Base-by-base conservation (phyloP, 2,113 vertebrate genomes). In the Pachypanchax playfairii region DNA sequence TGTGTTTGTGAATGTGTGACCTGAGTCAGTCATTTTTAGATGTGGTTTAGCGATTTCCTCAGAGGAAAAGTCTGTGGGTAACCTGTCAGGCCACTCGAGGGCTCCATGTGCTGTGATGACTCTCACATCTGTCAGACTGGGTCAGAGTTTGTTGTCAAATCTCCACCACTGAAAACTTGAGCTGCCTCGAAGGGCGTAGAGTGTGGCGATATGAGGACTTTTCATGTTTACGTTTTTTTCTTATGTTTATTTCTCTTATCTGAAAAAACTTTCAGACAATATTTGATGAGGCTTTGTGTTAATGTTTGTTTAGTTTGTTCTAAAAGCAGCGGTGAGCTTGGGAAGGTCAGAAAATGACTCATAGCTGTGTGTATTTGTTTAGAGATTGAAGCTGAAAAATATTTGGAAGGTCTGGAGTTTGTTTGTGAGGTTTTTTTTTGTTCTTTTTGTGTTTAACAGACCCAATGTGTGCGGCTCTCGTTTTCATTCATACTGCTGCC, bases 401-500 rank as follows among this genome's bases (percentile, higher is more conserved):
- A 71, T 73, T 69, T 69, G 52, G 64, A 54, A 73, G 53, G 56
- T 70, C 65, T 64, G 44, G 22, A 2, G n/a, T n/a, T n/a, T 67
- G 15, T 63, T 28, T 53, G 46, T 1, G 71, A 24, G 83, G 65
- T 57, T 70, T 83, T 44, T 76, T 79, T 78, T 47, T 80, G 10
- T 54, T 64, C 11, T 60, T 80, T 63, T 80, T 64, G 28, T 64
- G 43, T 70, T 42, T 68, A 25, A 49, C 87, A 99, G 97, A 70
- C 97, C 97, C 31, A 99, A 99, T 5, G 96, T 98, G 61, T 99
- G 97, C 12, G 97, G 97, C 73, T 99, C 97, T 25, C 94, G 96
- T 74, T 98, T 97, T 83, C 96, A 99, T 54, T 98, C 97, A 20
- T 99, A 98, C 79, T 99, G 97, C 90, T 99, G 97, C 46, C 97